phyloP scores from a whole-genome alignment of 1,140 invertebrate genomes.

The Scaptomyza hsui region DNA sequence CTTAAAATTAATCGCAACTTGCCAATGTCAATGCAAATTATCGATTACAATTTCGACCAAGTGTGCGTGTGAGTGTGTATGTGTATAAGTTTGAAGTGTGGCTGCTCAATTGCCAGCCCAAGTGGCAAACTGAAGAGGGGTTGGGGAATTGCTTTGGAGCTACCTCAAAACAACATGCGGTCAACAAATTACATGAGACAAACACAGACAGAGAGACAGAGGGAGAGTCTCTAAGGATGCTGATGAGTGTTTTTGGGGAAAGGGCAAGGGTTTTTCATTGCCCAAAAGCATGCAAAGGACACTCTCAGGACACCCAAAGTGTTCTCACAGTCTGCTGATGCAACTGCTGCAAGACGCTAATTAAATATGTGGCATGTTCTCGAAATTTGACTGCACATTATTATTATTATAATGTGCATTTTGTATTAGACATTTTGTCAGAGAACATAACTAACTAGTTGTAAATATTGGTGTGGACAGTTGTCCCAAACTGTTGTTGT shows the following conservation, averaged over 20 bases:
- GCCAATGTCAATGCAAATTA: conserved; percentile 37
- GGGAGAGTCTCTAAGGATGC: too few relatives aligned
- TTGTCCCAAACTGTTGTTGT: conserved; percentile 9
- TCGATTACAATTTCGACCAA: conserved; percentile 37
- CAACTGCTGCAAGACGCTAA: conserved; percentile 35
- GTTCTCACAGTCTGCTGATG: conserved; percentile 1
- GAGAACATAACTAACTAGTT: conserved; percentile 2
- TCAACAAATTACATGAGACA: conserved; percentile 47
- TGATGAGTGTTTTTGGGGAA: neutral
- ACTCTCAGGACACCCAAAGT: conserved; percentile 12
- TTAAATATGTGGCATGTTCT: conserved; percentile 50
- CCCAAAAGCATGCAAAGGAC: conserved; percentile 29
- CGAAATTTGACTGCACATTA: conserved; percentile 19
- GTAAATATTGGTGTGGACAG: neutral
- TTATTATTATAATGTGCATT: conserved; percentile 38
- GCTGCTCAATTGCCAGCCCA: neutral
- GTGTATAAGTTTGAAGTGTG: too few relatives aligned
- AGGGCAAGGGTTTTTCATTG: conserved; percentile 13
- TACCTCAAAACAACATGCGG: conserved; percentile 47
- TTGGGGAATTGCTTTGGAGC: conserved; percentile 6
- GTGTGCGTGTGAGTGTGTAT: too few relatives aligned
- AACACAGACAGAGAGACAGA: conserved; percentile 21
- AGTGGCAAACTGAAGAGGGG: neutral
- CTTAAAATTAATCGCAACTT: conserved; percentile 31
- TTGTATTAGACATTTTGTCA: conserved; percentile 11